Conservation (phyloP, 2,888 invertebrate species). For the Mayetiola destructor region DNA sequence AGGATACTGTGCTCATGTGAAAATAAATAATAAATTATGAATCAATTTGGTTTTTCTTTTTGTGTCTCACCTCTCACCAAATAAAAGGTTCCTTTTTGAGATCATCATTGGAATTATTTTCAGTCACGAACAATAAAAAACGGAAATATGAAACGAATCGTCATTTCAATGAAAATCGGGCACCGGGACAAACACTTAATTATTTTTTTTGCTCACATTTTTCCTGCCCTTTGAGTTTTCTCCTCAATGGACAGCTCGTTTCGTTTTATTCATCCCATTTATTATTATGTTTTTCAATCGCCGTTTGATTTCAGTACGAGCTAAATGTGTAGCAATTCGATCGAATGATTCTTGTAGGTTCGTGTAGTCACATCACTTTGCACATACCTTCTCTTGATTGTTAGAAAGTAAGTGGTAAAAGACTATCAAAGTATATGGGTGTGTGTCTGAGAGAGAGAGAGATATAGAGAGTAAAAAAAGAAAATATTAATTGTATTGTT, state of each 20-base stretch:
- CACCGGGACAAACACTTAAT: too few species aligned
- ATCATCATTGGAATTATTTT: constrained; percentile 8
- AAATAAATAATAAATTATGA: not conserved
- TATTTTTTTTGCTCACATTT: too few species aligned
- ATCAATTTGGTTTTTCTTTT: constrained; percentile 9
- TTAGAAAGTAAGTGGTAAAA: not conserved
- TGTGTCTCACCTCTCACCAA: not conserved
- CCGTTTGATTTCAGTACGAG: not conserved
- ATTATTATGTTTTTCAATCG: not conserved
- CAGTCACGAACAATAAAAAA: not conserved
- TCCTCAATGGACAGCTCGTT: not conserved
- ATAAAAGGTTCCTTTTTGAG: not conserved
- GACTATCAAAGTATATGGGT: too few species aligned
- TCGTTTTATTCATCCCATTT: not conserved
- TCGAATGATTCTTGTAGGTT: too few species aligned
- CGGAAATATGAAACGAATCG: too few species aligned
- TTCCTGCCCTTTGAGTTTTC: too few species aligned
- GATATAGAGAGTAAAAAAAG: not conserved
- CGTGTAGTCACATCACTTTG: too few species aligned
- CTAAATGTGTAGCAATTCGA: not conserved
- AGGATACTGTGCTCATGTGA: not conserved
- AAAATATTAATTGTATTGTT: not conserved
- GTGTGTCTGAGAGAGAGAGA: not conserved
- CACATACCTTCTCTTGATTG: too few species aligned
- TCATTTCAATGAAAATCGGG: too few species aligned